Conservation (phyloP, 92 coral and sea anemone species). For the Desmophyllum pertusum region DNA sequence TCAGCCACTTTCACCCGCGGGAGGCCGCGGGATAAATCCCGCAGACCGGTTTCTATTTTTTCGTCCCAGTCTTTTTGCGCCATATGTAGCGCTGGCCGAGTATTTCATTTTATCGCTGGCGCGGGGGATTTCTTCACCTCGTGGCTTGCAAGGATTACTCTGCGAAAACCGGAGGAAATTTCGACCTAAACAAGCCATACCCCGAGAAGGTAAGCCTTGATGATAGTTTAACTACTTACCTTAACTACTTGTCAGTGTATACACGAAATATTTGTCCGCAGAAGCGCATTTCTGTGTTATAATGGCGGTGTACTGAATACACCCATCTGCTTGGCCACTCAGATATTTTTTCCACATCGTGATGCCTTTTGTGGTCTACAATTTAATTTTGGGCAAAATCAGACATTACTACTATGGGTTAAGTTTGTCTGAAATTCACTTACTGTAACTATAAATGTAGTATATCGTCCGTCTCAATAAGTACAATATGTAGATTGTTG, state of each 20-base stretch:
- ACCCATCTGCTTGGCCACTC: background rate
- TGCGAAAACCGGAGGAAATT: conserved; percentile 22
- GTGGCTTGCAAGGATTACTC: conserved; percentile 53
- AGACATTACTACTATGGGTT: background rate
- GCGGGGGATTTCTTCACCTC: conserved; percentile 91
- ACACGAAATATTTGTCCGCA: background rate
- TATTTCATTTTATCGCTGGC: conserved; percentile 61
- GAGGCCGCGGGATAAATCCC: background rate
- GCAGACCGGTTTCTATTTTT: background rate
- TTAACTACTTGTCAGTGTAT: background rate
- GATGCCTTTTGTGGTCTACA: background rate
- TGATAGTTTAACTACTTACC: background rate
- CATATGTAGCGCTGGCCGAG: conserved; percentile 67
- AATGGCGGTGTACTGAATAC: background rate
- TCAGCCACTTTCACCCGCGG: background rate
- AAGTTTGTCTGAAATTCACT: background rate
- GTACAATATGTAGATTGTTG: background rate
- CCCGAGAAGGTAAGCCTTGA: conserved; percentile 37
- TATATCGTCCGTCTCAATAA: background rate
- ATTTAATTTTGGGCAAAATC: background rate
- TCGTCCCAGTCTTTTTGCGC: conserved; percentile 16
- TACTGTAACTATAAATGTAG: background rate
- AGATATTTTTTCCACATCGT: background rate
- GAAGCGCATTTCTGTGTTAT: background rate
- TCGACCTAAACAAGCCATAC: background rate